Evolutionary conservation across 2,113 vertebrate species (phyloP).

Genomic region (Ahaetulla prasina): DNA sequence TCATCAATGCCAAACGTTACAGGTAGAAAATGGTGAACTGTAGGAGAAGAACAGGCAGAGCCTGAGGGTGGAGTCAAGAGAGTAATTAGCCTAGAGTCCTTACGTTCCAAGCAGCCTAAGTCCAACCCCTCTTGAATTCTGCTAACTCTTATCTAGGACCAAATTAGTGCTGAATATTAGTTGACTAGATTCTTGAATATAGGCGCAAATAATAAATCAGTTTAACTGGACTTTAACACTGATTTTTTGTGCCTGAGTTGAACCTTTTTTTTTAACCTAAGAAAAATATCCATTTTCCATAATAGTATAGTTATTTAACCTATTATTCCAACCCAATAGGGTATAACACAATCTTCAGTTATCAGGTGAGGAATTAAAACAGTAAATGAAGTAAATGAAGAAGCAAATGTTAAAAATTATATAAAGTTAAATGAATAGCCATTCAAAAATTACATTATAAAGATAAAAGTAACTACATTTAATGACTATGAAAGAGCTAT

Average conservation of each 20-base stretch:
- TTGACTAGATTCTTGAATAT: background rate
- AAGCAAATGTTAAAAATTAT: background rate
- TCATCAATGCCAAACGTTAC: constrained; percentile 67
- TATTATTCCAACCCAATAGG: background rate
- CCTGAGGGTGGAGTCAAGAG: too few species aligned
- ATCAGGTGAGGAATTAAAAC: background rate
- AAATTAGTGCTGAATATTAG: background rate
- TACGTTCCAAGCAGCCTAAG: too few species aligned
- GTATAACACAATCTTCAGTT: background rate
- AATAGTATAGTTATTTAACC: background rate
- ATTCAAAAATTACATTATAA: background rate
- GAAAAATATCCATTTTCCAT: background rate
- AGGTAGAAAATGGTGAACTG: constrained; percentile 15
- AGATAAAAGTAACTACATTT: background rate
- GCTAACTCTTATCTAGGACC: too few species aligned
- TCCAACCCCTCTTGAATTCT: too few species aligned
- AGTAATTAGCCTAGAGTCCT: too few species aligned
- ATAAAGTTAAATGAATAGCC: background rate
- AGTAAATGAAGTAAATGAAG: background rate
- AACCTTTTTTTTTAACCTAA: background rate
- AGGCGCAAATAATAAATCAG: background rate
- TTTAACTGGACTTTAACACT: background rate
- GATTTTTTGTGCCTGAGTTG: too few species aligned
- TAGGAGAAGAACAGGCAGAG: background rate
- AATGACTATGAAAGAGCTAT: background rate